phyloP scores from a whole-genome alignment of 2,888 invertebrate genomes.

The Odontocolon sp. region DNA sequence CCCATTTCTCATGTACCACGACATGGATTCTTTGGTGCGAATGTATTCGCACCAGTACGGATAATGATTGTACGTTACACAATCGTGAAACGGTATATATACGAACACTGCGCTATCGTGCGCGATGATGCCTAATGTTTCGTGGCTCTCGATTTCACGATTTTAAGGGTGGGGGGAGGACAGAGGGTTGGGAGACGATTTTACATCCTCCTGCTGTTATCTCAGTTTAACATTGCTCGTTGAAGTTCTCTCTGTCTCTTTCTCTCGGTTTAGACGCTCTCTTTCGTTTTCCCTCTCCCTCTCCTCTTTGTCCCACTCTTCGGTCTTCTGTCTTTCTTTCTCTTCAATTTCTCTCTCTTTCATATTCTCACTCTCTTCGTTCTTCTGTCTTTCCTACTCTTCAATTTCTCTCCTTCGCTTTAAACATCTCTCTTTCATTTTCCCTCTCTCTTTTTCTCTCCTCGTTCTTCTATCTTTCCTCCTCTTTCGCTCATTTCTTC shows the following conservation, averaged over 20 bases:
- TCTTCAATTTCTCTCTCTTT: neutral
- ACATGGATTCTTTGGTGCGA: no score
- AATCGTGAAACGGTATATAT: neutral
- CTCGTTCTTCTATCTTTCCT: no score
- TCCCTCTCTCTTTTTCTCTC: neutral
- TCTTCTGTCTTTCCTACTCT: constrained; percentile 9
- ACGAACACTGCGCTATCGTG: constrained; percentile 71
- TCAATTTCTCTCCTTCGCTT: neutral
- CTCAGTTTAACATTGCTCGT: neutral
- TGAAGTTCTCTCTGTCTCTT: neutral
- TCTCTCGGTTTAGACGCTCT: neutral
- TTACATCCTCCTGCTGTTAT: no score
- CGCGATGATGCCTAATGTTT: constrained; percentile 72
- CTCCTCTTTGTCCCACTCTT: neutral
- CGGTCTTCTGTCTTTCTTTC: neutral
- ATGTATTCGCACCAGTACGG: no score
- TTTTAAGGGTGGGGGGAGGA: constrained; percentile 30
- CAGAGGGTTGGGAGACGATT: neutral
- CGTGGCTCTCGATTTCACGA: constrained; percentile 70
- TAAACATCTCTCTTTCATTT: neutral
- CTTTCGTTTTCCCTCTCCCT: no score
- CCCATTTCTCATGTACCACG: no score
- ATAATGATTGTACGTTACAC: no score
- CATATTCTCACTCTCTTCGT: no score
- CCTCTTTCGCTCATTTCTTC: constrained; percentile 2